These are phyloP conservation scores for Clostera curtula DNA, from an alignment of 2,888 invertebrate genomes.

Conservation along the genomic window DNA sequence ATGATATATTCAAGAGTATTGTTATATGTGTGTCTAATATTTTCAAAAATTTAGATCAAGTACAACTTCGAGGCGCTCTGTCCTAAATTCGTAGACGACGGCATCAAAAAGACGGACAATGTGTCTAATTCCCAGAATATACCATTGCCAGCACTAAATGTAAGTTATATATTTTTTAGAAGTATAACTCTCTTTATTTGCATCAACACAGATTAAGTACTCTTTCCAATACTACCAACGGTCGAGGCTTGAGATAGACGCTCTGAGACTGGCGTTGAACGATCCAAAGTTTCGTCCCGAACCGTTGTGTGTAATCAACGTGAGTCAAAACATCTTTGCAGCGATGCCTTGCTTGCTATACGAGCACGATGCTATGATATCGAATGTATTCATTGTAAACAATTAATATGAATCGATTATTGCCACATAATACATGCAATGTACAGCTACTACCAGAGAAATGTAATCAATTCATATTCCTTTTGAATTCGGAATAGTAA, in stretches of 20 bases:
- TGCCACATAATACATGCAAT: too few species aligned
- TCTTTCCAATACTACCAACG: constrained; percentile 79
- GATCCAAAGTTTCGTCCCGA: constrained; percentile 77
- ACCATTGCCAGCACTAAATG: constrained; percentile 85
- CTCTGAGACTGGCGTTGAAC: constrained; percentile 71
- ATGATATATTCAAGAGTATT: too few species aligned
- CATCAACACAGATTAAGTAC: constrained; percentile 78
- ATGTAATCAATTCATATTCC: too few species aligned
- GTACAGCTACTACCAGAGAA: too few species aligned
- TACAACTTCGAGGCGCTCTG: constrained; percentile 84
- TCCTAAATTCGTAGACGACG: constrained; percentile 76
- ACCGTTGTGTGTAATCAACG: constrained; percentile 80
- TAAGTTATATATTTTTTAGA: constrained; percentile 59
- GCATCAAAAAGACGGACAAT: constrained; percentile 74
- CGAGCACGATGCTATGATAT: too few species aligned
- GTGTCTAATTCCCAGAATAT: constrained; percentile 73
- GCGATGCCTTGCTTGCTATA: constrained; percentile 25
- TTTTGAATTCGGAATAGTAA: too few species aligned
- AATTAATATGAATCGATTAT: too few species aligned
- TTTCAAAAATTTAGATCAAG: constrained; percentile 81
- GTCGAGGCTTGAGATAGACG: constrained; percentile 73
- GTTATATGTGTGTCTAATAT: too few species aligned
- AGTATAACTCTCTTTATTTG: constrained; percentile 30
- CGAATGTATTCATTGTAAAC: too few species aligned
- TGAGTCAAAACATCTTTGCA: constrained; percentile 62